Conservation (phyloP, 2,888 invertebrate genomes). For the Macrosiphum euphorbiae region DNA sequence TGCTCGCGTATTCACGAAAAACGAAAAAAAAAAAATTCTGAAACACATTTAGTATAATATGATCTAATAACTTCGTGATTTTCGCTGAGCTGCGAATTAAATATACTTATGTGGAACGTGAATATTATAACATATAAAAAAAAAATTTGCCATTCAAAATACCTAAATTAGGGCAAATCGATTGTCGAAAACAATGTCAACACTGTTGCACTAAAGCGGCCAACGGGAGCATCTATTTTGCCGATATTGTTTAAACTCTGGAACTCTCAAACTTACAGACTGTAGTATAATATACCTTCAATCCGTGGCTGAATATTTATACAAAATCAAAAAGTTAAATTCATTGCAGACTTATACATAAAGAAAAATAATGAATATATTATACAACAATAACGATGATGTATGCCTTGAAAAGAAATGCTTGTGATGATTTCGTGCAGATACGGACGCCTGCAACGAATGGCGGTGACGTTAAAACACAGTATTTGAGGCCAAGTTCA, state of each 20-base stretch:
- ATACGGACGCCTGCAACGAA: neutral
- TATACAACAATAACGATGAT: neutral
- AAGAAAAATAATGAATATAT: neutral
- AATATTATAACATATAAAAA: slow-evolving; percentile 16
- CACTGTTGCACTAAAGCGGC: neutral
- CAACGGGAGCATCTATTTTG: slow-evolving; percentile 5
- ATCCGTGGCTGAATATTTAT: neutral
- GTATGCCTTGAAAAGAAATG: neutral
- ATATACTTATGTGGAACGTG: neutral
- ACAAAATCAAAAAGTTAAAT: neutral
- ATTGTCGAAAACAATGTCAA: neutral
- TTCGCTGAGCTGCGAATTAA: slow-evolving; percentile 47
- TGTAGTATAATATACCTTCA: neutral
- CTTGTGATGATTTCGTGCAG: neutral
- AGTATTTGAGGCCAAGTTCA: slow-evolving; percentile 58
- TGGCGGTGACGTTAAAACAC: slow-evolving; percentile 25
- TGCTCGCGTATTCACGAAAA: neutral
- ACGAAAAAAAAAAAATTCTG: neutral
- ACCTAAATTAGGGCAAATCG: slow-evolving; percentile 23
- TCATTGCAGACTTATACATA: neutral
- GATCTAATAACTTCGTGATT: slow-evolving; percentile 12
- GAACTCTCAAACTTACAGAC: neutral
- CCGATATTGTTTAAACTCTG: neutral
- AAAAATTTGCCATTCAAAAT: neutral
- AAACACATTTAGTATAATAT: neutral